phyloP scores from a whole-genome alignment of 2,888 invertebrate genomes.

The Apodemia hepburni region DNA sequence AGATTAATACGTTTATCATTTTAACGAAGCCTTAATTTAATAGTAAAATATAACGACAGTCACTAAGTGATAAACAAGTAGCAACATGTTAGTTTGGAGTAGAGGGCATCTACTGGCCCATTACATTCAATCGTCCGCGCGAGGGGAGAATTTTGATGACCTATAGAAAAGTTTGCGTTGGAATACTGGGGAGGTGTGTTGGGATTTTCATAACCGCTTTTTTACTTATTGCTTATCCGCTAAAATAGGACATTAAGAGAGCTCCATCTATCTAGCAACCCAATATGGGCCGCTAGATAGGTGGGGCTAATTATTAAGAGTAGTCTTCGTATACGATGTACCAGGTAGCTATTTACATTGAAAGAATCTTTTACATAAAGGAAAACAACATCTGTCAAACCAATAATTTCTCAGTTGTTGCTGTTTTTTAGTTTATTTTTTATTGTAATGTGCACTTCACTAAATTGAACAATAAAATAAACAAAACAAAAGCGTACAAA shows the following conservation, averaged over 20 bases:
- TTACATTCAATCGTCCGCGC: slow-evolving; percentile 76
- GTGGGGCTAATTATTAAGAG: too few species aligned
- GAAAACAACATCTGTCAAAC: not conserved
- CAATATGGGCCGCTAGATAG: too few species aligned
- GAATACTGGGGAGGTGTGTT: slow-evolving; percentile 71
- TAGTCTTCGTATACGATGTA: slow-evolving; percentile 52
- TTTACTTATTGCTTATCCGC: slow-evolving; percentile 70
- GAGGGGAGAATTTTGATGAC: slow-evolving; percentile 75
- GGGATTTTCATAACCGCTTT: slow-evolving; percentile 74
- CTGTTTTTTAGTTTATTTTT: too few species aligned
- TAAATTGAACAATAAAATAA: too few species aligned
- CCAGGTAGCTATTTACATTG: slow-evolving; percentile 25
- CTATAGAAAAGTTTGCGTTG: slow-evolving; percentile 69
- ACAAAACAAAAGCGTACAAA: too few species aligned
- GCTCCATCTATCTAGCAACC: too few species aligned
- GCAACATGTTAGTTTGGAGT: slow-evolving; percentile 66
- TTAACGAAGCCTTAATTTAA: too few species aligned
- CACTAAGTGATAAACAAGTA: slow-evolving; percentile 56
- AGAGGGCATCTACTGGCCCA: slow-evolving; percentile 69
- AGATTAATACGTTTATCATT: too few species aligned
- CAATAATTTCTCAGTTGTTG: too few species aligned
- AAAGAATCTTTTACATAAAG: not conserved
- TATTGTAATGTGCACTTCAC: too few species aligned
- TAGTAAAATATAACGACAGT: slow-evolving; percentile 39
- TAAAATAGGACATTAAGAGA: slow-evolving; percentile 59